Base-by-base conservation (phyloP, 2,113 vertebrate genomes). In the Forbesichthys agassizii region DNA sequence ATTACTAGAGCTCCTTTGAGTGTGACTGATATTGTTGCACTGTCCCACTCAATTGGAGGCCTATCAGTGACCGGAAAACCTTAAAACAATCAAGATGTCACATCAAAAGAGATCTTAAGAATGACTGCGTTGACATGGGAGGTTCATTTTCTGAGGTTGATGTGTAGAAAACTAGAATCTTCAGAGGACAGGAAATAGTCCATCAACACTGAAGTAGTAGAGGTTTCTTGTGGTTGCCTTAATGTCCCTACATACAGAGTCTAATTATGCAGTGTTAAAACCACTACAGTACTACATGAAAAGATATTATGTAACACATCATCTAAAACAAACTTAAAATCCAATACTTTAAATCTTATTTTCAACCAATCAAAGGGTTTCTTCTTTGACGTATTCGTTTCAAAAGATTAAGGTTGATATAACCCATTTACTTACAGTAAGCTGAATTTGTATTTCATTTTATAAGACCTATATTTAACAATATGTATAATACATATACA, bases 1-100 rank as follows among this genome's bases (percentile, higher is more conserved):
- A 71, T 71, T 66, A 75, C 3, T 62, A 5, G 12, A 64, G 59
- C 27, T 75, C 64, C 66, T 65, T 18, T 54, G 69, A 73, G 33
- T 6, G 2, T 0, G 11, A 42, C 47, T n/a, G 49, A 68, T 64
- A 56, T 64, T 27, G 27, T 27, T 42, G 54, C 14, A 48, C 9
- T 46, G 18, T 63, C 33, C 51, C 3, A n/a, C 8, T 36, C n/a
- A 36, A 68, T 47, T 12, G 27, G 48, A 65, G 11, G 48, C 63
- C 11, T 51, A 64, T 64, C 61, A 20, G 48, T 33, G 20, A 53
- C 6, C 36, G 27, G 49, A 20, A 65, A 9, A 53, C 18, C 33
- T 33, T 14, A 48, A 67, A 73, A 51, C 49, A 13, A 64, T 9
- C 7, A 53, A 9, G 16, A 47, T 14, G 46, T 13, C 49, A 3